Conservation (phyloP, 2,888 invertebrate genomes). For the Erynnis tages region DNA sequence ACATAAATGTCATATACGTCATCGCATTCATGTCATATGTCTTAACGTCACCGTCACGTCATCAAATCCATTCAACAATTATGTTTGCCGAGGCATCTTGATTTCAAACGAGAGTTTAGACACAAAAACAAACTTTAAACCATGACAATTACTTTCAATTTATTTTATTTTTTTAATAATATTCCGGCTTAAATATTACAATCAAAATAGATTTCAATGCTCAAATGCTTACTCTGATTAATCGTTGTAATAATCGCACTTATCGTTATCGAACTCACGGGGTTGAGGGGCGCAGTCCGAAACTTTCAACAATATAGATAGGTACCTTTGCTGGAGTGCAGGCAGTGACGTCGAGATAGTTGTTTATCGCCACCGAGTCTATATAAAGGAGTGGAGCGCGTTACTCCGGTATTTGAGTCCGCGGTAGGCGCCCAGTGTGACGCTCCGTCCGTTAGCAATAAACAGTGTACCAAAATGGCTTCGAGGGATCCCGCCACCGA, state of each 20-base stretch:
- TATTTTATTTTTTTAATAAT: no score
- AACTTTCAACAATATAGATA: no score
- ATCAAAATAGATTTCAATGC: no score
- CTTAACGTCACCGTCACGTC: no score
- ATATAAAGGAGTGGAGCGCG: constrained; percentile 51
- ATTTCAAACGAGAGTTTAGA: no score
- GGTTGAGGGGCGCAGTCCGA: neutral
- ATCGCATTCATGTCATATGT: no score
- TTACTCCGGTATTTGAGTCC: constrained; percentile 51
- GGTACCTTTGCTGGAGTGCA: constrained; percentile 29
- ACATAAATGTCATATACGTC: no score
- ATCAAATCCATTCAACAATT: no score
- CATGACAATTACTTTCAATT: no score
- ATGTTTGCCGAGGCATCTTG: no score
- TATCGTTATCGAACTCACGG: neutral
- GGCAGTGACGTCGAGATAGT: constrained; percentile 55
- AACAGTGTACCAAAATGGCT: constrained; percentile 52
- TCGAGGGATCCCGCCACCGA: constrained; percentile 83
- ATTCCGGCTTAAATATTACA: no score
- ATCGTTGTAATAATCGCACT: neutral
- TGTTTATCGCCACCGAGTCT: constrained; percentile 60
- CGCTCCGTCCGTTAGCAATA: constrained; percentile 41
- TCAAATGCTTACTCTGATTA: neutral
- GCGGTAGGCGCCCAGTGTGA: constrained; percentile 58
- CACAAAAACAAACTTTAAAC: no score